Conservation (phyloP, 2,888 invertebrate species). For the Aphidius colemani region DNA sequence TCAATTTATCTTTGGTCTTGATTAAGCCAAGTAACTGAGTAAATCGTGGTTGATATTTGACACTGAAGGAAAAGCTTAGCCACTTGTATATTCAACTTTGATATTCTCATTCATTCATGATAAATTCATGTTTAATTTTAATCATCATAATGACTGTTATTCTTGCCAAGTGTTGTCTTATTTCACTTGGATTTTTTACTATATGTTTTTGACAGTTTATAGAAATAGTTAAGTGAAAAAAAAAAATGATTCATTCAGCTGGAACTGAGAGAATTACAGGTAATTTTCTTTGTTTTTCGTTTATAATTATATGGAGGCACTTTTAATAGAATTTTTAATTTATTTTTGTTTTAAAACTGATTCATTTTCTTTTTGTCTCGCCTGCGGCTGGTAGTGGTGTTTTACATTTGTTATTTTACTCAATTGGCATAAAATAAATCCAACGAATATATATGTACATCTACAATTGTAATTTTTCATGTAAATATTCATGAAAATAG, state of each 20-base stretch:
- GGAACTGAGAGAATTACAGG: neutral
- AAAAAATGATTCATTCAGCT: neutral
- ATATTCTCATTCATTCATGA: too few species aligned
- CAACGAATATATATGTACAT: constrained; percentile 3
- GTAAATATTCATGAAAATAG: constrained; percentile 23
- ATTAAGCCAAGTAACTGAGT: too few species aligned
- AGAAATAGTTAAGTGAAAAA: too few species aligned
- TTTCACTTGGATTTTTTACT: too few species aligned
- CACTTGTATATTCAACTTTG: too few species aligned
- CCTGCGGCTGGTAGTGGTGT: neutral
- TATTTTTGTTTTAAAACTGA: neutral
- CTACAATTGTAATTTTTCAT: constrained; percentile 22
- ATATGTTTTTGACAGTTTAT: too few species aligned
- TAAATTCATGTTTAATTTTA: too few species aligned
- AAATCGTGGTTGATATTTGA: too few species aligned
- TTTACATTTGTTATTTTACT: neutral
- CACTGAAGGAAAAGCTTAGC: too few species aligned
- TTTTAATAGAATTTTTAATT: neutral
- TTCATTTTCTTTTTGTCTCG: neutral
- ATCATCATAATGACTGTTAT: too few species aligned
- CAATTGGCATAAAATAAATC: constrained; percentile 4
- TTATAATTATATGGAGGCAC: constrained; percentile 1
- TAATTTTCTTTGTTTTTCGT: neutral
- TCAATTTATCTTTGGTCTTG: too few species aligned
- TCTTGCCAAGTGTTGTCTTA: too few species aligned